phyloP scores from a whole-genome alignment of 2,113 vertebrate genomes.

The Tachycineta bicolor region DNA sequence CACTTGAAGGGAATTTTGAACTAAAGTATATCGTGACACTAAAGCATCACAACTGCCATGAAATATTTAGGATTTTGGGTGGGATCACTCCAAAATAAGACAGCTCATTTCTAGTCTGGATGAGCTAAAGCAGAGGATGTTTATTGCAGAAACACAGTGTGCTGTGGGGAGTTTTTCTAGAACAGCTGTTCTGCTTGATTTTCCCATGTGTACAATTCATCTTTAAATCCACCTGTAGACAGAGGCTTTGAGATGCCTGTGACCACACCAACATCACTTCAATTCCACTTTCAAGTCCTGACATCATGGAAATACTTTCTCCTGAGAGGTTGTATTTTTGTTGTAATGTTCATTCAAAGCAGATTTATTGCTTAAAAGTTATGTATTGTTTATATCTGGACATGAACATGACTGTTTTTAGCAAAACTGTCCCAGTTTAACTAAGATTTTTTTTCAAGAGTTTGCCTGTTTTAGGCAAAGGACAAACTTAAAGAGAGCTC shows the following conservation, averaged over 20 bases:
- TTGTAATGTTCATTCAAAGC: background rate
- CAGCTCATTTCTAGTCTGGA: background rate
- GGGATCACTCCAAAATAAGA: background rate
- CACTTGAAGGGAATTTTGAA: background rate
- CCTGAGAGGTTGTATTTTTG: background rate
- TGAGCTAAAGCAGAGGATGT: background rate
- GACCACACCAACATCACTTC: background rate
- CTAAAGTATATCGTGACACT: background rate
- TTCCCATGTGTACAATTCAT: background rate
- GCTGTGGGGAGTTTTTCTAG: background rate
- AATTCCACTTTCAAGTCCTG: background rate
- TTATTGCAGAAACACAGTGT: background rate
- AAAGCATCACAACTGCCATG: background rate
- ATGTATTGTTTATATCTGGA: background rate
- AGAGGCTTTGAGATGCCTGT: background rate
- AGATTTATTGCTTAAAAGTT: background rate
- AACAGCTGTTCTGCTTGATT: background rate
- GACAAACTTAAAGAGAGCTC: slow-evolving; percentile 31
- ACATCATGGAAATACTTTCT: background rate
- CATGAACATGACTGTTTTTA: background rate
- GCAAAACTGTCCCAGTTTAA: slow-evolving; percentile 22
- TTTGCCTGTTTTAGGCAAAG: slow-evolving; percentile 29
- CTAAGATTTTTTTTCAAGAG: background rate
- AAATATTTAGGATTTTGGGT: background rate
- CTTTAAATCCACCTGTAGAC: background rate